A percentile compares a stretch with the other conserved stretches of the same genome.
Evolutionary conservation across 2,888 invertebrate genomes (phyloP).

Genomic region (Hemicrepidius hirtus): DNA sequence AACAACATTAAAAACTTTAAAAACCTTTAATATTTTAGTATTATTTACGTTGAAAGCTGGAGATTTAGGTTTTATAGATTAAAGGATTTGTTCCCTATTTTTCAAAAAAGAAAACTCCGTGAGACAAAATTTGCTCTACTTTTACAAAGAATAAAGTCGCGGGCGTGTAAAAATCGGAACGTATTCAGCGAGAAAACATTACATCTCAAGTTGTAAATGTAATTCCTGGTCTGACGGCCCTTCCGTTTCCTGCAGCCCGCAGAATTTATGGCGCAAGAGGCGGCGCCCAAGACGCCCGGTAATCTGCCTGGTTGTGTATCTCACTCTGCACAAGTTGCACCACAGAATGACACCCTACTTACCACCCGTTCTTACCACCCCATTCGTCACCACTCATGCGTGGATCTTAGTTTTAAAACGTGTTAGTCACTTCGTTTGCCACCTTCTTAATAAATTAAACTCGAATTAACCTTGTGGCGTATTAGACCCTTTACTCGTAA

Average conservation of each 20-base stretch:
- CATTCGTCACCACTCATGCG: conserved; percentile 52
- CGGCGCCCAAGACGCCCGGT: conserved; percentile 57
- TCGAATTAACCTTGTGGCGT: conserved; percentile 28
- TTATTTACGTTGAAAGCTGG: too few species aligned
- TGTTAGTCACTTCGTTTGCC: conserved; percentile 52
- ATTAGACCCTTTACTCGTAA: conserved; percentile 21
- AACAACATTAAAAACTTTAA: too few species aligned
- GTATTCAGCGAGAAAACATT: conserved; percentile 54
- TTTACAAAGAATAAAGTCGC: neutral
- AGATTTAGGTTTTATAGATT: too few species aligned
- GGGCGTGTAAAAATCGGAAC: conserved; percentile 30
- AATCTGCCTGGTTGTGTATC: conserved; percentile 54
- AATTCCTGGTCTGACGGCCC: conserved; percentile 58
- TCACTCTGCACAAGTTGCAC: conserved; percentile 44
- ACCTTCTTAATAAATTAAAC: conserved; percentile 40
- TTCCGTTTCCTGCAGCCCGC: conserved; percentile 59
- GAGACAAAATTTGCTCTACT: neutral
- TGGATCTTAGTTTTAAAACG: conserved; percentile 48
- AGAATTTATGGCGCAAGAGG: conserved; percentile 56
- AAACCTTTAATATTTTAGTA: too few species aligned
- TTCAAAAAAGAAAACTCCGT: neutral
- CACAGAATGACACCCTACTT: conserved; percentile 45
- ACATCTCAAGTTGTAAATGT: conserved; percentile 58
- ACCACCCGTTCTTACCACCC: conserved; percentile 45
- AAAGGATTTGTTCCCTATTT: too few species aligned